Evolutionary conservation across 2,113 vertebrate species (phyloP), one percentile per base, ranked within the genome.

Genomic region (Gulo gulo): DNA sequence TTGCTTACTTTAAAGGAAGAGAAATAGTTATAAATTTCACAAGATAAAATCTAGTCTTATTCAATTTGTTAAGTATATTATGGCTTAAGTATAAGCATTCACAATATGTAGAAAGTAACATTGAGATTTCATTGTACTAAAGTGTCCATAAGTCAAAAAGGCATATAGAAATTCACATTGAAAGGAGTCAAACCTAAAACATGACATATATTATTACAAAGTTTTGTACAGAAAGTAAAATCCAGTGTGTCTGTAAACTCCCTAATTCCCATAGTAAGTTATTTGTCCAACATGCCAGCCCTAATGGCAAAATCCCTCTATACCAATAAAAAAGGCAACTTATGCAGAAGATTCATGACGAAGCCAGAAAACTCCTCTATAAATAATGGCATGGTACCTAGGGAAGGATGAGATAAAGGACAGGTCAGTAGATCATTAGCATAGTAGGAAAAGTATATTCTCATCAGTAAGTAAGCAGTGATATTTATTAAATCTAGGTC

Each of bases 91-190:
- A 47, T 65, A 97, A 92, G 89, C n/a, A 93, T 11, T 52, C 11
- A 92, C 31, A 90, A 69, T 81, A 92, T 89, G 1, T 42, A 84
- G 55, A 92, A 96, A 83, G 12, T 82, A 81, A 84, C 76, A 84
- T 2, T 95, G 63, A 91, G 6, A 76, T 91, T 94, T 94, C 34
- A 74, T n/a, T 96, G 42, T 50, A 50, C 80, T 92, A 87, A 42
- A 76, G 18, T 89, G 80, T 57, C 73, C 36, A 20, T 55, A 39
- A 91, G 7, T 79, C 63, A 79, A 57, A 57, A 87, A 80, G 26
- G n/a, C 83, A 86, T 79, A 79, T 3, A 45, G 90, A 97, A 97
- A 96, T 98, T 98, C 97, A 97, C 92, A 59, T 21, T 97, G 95
- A 98, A 92, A 85, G 12, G 24, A 97, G 78, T 91, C 71, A 96